Evolutionary conservation across 2,888 invertebrate genomes (phyloP).

Genomic region (Silvanus unidentatus): DNA sequence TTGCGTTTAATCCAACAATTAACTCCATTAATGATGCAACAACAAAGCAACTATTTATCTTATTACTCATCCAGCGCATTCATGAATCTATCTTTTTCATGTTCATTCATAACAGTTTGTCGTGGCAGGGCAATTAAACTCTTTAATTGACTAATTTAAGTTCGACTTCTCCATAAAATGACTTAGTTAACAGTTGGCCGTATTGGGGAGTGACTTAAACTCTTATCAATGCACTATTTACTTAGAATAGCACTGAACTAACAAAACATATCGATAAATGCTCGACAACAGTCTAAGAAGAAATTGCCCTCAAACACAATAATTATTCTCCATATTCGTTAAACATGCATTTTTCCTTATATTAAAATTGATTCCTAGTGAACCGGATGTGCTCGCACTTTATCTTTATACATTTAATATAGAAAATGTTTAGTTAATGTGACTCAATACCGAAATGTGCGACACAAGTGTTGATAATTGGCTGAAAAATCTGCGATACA

Average conservation of each 20-base stretch:
- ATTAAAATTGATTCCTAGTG: no score
- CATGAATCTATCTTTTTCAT: no score
- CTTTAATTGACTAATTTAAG: slow-evolving; percentile 1
- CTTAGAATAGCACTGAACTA: background rate
- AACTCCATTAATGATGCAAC: no score
- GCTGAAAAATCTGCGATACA: slow-evolving; percentile 36
- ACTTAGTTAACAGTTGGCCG: background rate
- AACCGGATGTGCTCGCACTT: slow-evolving; percentile 22
- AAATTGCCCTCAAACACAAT: no score
- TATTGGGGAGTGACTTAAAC: background rate
- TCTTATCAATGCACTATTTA: slow-evolving; percentile 1
- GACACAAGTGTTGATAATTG: slow-evolving; percentile 35
- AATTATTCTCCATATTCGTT: no score
- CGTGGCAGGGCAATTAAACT: background rate
- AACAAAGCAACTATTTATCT: no score
- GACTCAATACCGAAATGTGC: slow-evolving; percentile 11
- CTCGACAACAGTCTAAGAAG: background rate
- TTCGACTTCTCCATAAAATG: background rate
- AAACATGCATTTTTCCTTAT: no score
- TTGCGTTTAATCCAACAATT: no score
- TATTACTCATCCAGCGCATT: no score
- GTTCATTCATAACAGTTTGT: no score
- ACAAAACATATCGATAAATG: background rate
- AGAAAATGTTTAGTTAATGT: no score
- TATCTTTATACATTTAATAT: slow-evolving; percentile 8